A percentile compares a stretch with the other conserved stretches of the same genome.
Conservation (phyloP, 2,113 vertebrate species). For the Diglossa brunneiventris region DNA sequence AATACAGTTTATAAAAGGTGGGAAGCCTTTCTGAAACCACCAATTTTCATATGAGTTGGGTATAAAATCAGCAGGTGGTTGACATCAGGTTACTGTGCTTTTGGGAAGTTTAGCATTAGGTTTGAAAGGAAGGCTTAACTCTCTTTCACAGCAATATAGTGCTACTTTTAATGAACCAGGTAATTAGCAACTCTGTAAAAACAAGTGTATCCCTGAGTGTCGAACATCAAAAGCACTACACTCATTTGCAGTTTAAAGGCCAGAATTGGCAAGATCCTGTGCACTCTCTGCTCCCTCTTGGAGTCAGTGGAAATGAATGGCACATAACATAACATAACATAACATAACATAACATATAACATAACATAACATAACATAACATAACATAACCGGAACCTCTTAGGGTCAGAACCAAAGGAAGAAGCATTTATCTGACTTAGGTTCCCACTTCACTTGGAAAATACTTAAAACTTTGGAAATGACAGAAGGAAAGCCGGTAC, state of each 20-base stretch:
- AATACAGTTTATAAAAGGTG: background rate
- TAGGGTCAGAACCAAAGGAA: background rate
- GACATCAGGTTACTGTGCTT: background rate
- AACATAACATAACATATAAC: background rate
- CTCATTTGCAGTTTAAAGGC: constrained; percentile 34
- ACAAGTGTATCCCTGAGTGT: background rate
- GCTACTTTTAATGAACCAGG: background rate
- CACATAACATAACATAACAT: background rate
- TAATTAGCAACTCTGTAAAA: constrained; percentile 10
- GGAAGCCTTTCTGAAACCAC: background rate
- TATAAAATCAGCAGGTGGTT: background rate
- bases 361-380: background rate
- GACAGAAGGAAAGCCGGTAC: background rate
- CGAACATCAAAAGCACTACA: constrained; percentile 17
- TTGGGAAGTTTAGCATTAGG: background rate
- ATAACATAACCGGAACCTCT: background rate
- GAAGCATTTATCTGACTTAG: background rate
- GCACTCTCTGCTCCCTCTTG: background rate
- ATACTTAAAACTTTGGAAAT: background rate
- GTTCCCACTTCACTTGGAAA: background rate
- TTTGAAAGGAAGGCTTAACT: background rate
- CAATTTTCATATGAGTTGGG: background rate
- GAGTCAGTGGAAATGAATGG: background rate
- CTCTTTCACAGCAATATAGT: background rate
- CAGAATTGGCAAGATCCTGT: background rate